phyloP scores from a whole-genome alignment of 2,797 vertebrate species.

The Sebastes minor region DNA sequence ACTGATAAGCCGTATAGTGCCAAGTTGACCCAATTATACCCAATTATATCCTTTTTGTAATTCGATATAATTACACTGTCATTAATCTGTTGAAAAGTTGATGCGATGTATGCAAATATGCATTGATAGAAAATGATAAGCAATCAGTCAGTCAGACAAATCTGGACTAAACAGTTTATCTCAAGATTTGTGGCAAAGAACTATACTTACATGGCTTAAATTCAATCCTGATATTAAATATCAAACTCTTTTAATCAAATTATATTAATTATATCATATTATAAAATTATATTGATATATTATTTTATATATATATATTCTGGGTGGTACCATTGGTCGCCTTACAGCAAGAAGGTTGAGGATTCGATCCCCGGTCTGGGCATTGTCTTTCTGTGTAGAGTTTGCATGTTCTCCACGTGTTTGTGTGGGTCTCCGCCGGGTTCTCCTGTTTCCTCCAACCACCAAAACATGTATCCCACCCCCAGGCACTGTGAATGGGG shows the following conservation, averaged over 20 bases:
- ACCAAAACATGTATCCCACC: no score
- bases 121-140: neutral
- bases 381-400: no score
- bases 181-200: neutral
- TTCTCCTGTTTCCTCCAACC: no score
- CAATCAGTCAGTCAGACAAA: neutral
- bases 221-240: neutral
- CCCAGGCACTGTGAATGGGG: no score
- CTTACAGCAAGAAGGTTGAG: no score
- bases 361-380: no score
- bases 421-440: no score
- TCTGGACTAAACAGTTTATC: neutral
- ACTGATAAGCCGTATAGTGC: neutral
- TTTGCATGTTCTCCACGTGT: no score
- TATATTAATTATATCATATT: neutral
- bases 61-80: neutral
- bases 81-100: neutral
- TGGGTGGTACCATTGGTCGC: no score
- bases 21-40: neutral
- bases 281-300: no score
- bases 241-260: neutral
- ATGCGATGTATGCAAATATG: neutral
- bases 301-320: no score
- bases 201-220: neutral
- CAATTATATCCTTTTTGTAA: neutral